Evolutionary conservation across 2,797 vertebrate genomes (phyloP).

Genomic region (Manis javanica): DNA sequence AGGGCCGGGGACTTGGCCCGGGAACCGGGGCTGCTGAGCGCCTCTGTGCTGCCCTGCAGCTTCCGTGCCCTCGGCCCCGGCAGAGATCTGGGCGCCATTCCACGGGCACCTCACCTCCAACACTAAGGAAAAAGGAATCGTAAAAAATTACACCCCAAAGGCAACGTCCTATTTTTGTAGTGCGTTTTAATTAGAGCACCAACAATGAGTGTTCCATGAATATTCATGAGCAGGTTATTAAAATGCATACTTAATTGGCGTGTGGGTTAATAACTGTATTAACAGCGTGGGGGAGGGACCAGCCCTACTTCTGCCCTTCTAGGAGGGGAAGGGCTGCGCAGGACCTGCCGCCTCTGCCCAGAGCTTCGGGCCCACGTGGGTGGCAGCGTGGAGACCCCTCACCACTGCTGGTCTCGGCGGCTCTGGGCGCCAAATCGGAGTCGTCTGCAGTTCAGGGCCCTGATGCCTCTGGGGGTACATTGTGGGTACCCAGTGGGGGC

Average conservation of each 20-base stretch:
- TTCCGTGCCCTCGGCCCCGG: no score
- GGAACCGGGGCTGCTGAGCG: no score
- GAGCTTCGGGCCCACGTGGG: not conserved
- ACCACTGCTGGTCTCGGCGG: not conserved
- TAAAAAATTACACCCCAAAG: slow-evolving; percentile 44
- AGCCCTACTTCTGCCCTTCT: slow-evolving; percentile 65
- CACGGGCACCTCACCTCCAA: not conserved
- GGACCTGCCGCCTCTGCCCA: not conserved
- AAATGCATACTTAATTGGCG: slow-evolving; percentile 86
- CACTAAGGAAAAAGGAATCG: not conserved
- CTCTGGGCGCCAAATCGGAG: not conserved
- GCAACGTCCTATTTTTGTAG: slow-evolving; percentile 82
- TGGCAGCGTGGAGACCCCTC: not conserved
- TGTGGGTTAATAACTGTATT: slow-evolving; percentile 83
- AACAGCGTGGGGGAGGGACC: slow-evolving; percentile 37
- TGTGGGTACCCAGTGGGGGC: accelerated
- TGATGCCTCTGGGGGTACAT: accelerated
- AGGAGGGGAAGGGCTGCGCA: not conserved
- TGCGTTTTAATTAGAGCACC: slow-evolving; percentile 86
- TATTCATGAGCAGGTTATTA: slow-evolving; percentile 87
- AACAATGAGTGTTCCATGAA: slow-evolving; percentile 83
- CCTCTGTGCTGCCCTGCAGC: no score
- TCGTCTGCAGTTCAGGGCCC: not conserved
- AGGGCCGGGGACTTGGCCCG: no score
- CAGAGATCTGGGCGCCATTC: not conserved